These are phyloP conservation scores for Tetrax tetrax DNA, from an alignment of 2,113 vertebrate species.

Conservation along the genomic window DNA sequence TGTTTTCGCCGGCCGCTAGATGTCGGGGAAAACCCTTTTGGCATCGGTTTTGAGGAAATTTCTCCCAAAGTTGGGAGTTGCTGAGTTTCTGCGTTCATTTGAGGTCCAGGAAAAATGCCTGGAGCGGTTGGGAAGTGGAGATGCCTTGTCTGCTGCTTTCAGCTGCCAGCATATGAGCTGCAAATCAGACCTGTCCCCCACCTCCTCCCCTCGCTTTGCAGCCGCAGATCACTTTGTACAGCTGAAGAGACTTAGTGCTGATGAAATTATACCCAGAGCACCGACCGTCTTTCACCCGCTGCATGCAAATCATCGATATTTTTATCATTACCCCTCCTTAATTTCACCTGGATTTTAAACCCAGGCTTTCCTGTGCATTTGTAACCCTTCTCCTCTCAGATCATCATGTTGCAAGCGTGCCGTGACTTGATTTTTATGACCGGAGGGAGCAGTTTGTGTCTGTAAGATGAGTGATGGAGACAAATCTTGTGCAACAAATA, in stretches of 20 bases:
- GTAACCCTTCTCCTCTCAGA: neutral
- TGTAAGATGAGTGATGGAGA: neutral
- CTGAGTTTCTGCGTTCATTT: rapidly evolving
- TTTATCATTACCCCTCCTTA: neutral
- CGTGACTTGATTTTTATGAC: neutral
- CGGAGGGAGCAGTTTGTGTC: neutral
- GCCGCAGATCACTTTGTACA: neutral
- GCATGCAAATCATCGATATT: neutral
- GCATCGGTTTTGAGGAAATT: neutral
- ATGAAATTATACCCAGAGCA: neutral
- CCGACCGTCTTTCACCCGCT: neutral
- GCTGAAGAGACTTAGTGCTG: neutral
- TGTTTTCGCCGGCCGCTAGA: neutral
- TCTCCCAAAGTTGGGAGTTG: neutral
- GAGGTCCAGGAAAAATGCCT: neutral
- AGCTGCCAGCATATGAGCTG: neutral
- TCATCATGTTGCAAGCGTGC: neutral
- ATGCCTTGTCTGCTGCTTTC: neutral
- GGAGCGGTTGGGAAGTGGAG: neutral
- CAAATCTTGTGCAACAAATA: neutral
- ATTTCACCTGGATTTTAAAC: neutral
- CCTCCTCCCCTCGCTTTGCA: neutral
- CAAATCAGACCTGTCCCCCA: neutral
- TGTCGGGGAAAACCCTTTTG: neutral
- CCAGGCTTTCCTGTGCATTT: neutral